Evolutionary conservation across 2,797 vertebrate genomes (phyloP).

Genomic region (Rhynchonycteris naso): DNA sequence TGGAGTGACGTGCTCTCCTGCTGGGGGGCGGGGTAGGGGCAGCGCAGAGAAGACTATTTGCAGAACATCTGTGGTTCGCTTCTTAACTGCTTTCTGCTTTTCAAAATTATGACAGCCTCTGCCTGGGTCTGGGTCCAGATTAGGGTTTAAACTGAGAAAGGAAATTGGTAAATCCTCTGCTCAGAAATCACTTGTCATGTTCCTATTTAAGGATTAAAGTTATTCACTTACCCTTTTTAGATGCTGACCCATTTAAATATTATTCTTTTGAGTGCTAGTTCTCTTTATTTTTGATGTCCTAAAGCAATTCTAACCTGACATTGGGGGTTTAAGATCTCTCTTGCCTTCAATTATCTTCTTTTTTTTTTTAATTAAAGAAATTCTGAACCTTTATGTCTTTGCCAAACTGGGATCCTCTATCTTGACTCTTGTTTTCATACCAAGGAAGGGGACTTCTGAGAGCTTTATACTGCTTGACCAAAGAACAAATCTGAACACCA

Average conservation of each 20-base stretch:
- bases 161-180: conserved; percentile 7
- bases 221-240: not conserved
- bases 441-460: conserved; percentile 24
- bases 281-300: conserved; percentile 5
- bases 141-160: conserved; percentile 21
- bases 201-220: not conserved
- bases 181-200: conserved; percentile 47
- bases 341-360: not conserved
- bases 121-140: not conserved
- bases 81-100: not conserved
- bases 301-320: not conserved
- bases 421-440: conserved; percentile 33
- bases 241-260: not conserved
- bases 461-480: conserved; percentile 73
- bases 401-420: not conserved
- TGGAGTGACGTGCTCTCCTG: not conserved
- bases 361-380: not conserved
- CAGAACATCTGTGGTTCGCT: not conserved
- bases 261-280: not conserved
- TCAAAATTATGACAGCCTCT: not conserved
- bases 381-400: not conserved
- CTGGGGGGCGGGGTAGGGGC: not conserved
- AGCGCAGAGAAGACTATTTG: not conserved
- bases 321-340: not conserved
- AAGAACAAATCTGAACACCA: conserved; percentile 66